Percentiles rank a stretch among this genome's conserved stretches.
Conservation (phyloP, 1,140 invertebrate genomes). For the Caenorhabditis remanei region DNA sequence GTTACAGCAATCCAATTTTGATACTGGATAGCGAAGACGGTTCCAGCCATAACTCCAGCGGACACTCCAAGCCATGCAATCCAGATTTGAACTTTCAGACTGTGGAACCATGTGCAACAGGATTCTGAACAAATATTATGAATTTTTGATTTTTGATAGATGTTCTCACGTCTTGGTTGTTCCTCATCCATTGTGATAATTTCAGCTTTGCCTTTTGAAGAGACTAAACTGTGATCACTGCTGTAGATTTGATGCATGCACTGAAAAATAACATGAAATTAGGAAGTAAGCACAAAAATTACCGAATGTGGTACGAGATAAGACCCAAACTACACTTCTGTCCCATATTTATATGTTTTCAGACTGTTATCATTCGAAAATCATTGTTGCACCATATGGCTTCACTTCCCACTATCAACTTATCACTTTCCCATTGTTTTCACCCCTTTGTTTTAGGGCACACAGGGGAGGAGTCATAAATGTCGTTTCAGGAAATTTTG, state of each 20-base stretch:
- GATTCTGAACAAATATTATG: slow-evolving; percentile 1
- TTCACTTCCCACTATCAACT: slow-evolving; percentile 43
- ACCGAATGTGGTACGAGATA: not conserved
- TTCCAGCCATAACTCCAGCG: slow-evolving; percentile 51
- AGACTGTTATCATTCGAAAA: slow-evolving; percentile 1
- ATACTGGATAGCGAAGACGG: slow-evolving; percentile 36
- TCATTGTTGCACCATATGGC: slow-evolving; percentile 55
- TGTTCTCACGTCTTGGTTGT: slow-evolving; percentile 30
- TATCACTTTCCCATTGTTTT: slow-evolving; percentile 33
- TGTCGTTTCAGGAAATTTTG: slow-evolving; percentile 26
- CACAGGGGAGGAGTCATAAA: not conserved
- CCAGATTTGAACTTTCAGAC: slow-evolving; percentile 50
- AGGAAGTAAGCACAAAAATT: not conserved
- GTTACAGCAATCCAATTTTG: slow-evolving; percentile 59
- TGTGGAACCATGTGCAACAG: slow-evolving; percentile 51
- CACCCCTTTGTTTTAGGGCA: not conserved
- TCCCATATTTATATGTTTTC: slow-evolving; percentile 7
- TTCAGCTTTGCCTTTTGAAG: not conserved
- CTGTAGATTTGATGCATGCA: slow-evolving; percentile 50
- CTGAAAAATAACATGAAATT: not conserved
- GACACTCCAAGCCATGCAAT: slow-evolving; percentile 58
- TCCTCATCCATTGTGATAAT: slow-evolving; percentile 21
- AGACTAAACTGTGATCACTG: not conserved
- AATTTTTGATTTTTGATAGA: not conserved
- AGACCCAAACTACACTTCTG: not conserved